phyloP scores from a whole-genome alignment of 2,113 vertebrate genomes.

The Pimephales promelas region DNA sequence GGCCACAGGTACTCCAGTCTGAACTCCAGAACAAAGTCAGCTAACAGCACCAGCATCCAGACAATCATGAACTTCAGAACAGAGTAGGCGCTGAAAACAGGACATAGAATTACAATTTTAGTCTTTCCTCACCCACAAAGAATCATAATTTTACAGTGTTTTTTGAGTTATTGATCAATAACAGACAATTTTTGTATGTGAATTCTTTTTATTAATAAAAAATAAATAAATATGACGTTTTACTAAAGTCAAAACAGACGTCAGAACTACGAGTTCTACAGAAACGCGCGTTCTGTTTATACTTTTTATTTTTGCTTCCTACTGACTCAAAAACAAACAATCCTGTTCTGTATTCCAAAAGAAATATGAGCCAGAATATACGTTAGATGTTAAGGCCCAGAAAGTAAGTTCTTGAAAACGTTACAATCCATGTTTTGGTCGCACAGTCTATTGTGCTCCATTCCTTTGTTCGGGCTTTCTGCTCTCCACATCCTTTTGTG shows the following conservation, averaged over 20 bases:
- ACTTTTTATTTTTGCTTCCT: not conserved
- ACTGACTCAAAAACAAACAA: not conserved
- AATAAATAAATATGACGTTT: not conserved
- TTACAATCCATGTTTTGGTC: slow-evolving; percentile 22
- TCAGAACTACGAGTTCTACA: not conserved
- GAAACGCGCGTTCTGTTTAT: not conserved
- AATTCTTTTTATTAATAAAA: not conserved
- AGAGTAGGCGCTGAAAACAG: slow-evolving; percentile 74
- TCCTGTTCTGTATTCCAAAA: not conserved
- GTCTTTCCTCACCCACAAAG: too few relatives aligned
- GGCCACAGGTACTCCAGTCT: slow-evolving; percentile 83
- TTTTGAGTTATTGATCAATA: too few relatives aligned
- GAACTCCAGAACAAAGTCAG: slow-evolving; percentile 81
- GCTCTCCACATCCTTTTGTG: slow-evolving; percentile 74
- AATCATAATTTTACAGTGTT: too few relatives aligned
- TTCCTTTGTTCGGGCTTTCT: slow-evolving; percentile 74
- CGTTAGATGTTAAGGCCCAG: not conserved
- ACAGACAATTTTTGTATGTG: not conserved
- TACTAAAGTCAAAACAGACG: not conserved
- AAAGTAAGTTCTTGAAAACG: slow-evolving; percentile 2
- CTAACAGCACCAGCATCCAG: slow-evolving; percentile 81
- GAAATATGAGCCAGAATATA: not conserved
- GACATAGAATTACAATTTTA: not conserved
- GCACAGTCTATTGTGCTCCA: slow-evolving; percentile 51
- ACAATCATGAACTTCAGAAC: slow-evolving; percentile 80